Base-by-base conservation (phyloP, 2,888 invertebrate genomes). In the Agonopterix subpropinquella region DNA sequence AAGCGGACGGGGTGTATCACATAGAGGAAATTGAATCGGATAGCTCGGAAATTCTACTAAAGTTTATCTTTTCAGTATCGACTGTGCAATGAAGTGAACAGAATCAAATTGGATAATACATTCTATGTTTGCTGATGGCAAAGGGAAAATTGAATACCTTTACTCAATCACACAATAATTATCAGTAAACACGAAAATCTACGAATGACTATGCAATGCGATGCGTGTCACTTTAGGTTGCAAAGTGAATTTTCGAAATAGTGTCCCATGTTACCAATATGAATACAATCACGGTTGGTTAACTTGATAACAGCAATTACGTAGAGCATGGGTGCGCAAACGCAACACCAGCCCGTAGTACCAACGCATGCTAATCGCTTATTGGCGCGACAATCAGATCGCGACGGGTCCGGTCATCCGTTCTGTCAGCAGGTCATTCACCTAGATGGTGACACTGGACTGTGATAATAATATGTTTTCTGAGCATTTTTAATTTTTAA, bases 381-480 rank as follows among this genome's bases (percentile, higher is more conserved):
- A 83, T 82, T 81, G 82, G 73, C 64, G 70, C 76, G 72, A 75
- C 81, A 84, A 88, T 86, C 86, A 83, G 87, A 80, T 82, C 86
- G 85, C 80, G 79, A 83, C 83, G 73, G 63, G 70, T 67, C 73
- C 83, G 79, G 83, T 80, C 84, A 80, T 77, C 80, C 79, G 75
- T 74, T 69, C 71, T 67, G 65, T 65, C 70, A 59, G 61, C 62
- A 76, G 85, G 84, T 77, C 84, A 63, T 74, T 79, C 83, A 83
- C 83, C 67, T 62, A 57, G 53, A 55, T 62, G 65, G 62, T 72
- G 72, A 75, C 71, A 71, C 62, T 68, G 56, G 58, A 61, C 61
- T 45, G 44, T 49, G 51, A 51, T 43, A n/a, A n/a, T n/a, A n/a
- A 10, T n/a, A 39, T 39, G n/a, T 39, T 39, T n/a, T n/a, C n/a